phyloP scores from a whole-genome alignment of 2,797 vertebrate genomes.

The Taeniopygia guttata region DNA sequence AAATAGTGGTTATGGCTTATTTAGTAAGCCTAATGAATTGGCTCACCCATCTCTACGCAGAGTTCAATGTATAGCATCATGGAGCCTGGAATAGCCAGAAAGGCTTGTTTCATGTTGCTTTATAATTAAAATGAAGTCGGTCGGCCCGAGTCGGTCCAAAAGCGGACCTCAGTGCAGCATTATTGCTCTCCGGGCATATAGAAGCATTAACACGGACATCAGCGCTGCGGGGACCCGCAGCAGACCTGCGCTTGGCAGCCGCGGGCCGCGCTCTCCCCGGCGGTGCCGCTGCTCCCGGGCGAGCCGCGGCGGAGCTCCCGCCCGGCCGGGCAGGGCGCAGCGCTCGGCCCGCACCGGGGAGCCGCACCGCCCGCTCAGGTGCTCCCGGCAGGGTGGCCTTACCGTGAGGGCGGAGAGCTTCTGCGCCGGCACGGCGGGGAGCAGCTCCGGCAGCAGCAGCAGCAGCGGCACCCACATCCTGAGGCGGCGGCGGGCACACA shows the following conservation, averaged over 20 bases:
- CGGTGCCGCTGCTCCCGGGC: not conserved
- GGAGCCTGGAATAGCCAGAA: not conserved
- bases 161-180: not conserved
- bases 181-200: not conserved
- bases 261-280: not conserved
- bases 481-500: not conserved
- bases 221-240: not conserved
- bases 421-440: conserved; percentile 67
- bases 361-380: not conserved
- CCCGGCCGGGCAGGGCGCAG: not conserved
- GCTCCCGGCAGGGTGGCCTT: not conserved
- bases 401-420: conserved; percentile 78
- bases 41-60: not conserved
- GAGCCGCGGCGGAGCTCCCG: not conserved
- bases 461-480: conserved; percentile 57
- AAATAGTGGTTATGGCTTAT: conserved; percentile 48
- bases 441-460: conserved; percentile 65
- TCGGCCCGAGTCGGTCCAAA: not conserved
- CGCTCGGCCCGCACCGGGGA: not conserved
- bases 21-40: conserved; percentile 52
- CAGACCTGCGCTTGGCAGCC: not conserved
- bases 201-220: not conserved
- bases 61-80: conserved; percentile 2
- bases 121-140: conserved; percentile 5
- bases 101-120: not conserved